Evolutionary conservation across 2,113 vertebrate genomes (phyloP).

Genomic region (Psilopsiagon aurifrons): DNA sequence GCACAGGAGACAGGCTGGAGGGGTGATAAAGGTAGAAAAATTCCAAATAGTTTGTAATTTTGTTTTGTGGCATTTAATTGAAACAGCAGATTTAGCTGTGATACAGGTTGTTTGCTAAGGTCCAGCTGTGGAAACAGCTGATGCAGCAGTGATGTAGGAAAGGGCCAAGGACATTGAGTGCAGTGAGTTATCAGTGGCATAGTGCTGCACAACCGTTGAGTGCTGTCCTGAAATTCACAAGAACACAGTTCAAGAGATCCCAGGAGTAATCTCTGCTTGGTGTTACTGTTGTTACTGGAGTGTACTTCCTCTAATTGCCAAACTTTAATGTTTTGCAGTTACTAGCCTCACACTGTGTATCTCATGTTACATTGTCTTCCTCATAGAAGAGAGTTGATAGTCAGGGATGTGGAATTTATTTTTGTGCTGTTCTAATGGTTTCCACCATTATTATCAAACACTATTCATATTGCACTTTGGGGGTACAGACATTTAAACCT

Average conservation of each 20-base stretch:
- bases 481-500: background rate
- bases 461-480: accelerated
- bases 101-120: too few relatives aligned
- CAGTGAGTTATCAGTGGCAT: background rate
- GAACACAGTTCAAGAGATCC: background rate
- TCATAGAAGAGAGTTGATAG: accelerated
- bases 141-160: background rate
- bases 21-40: background rate
- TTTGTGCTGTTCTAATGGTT: background rate
- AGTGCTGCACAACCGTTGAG: background rate
- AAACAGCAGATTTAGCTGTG: background rate
- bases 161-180: background rate
- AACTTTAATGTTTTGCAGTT: background rate
- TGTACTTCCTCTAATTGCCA: background rate
- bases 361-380: accelerated
- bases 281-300: background rate
- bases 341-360: accelerated
- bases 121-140: background rate
- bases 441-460: accelerated
- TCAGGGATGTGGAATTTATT: background rate
- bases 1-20: background rate
- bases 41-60: background rate
- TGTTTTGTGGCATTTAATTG: background rate
- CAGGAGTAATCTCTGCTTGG: background rate
- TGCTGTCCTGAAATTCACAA: too few relatives aligned